phyloP scores from a whole-genome alignment of 1,140 invertebrate species.

The Drosophila triauraria region DNA sequence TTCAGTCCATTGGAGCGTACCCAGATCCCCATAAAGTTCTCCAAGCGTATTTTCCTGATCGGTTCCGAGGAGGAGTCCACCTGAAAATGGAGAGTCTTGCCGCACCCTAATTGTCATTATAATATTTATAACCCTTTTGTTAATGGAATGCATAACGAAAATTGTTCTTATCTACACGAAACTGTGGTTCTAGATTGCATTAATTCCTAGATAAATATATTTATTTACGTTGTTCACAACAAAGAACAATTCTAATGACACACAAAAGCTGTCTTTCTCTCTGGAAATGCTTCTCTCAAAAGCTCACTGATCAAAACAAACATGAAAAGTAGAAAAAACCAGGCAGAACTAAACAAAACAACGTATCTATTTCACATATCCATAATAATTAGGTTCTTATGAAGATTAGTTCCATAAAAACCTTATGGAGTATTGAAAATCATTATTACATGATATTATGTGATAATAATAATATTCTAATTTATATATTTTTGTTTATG shows the following conservation, averaged over 20 bases:
- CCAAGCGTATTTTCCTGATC: slow-evolving; percentile 49
- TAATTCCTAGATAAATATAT: neutral
- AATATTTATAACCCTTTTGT: neutral
- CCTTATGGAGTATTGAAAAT: neutral
- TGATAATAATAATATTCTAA: neutral
- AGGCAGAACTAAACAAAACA: neutral
- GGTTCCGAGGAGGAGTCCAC: slow-evolving; percentile 49
- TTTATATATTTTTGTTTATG: neutral
- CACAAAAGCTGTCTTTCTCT: slow-evolving; percentile 6
- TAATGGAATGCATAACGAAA: neutral
- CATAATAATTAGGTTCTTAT: neutral
- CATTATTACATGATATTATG: neutral
- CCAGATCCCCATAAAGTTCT: slow-evolving; percentile 52
- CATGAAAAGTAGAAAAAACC: neutral
- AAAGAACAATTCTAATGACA: neutral
- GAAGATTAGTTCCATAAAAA: neutral
- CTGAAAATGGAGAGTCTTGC: slow-evolving; percentile 41
- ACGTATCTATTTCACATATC: neutral
- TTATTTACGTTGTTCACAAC: neutral
- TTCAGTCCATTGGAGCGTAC: slow-evolving; percentile 55
- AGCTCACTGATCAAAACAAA: slow-evolving; percentile 13
- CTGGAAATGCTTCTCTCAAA: slow-evolving; percentile 1
- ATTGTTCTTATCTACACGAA: neutral
- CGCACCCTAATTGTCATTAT: slow-evolving; percentile 3
- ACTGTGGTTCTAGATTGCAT: slow-evolving; percentile 4